Base-by-base conservation (phyloP, 64 coral and sea anemone species). In the Actinia tenebrosa region DNA sequence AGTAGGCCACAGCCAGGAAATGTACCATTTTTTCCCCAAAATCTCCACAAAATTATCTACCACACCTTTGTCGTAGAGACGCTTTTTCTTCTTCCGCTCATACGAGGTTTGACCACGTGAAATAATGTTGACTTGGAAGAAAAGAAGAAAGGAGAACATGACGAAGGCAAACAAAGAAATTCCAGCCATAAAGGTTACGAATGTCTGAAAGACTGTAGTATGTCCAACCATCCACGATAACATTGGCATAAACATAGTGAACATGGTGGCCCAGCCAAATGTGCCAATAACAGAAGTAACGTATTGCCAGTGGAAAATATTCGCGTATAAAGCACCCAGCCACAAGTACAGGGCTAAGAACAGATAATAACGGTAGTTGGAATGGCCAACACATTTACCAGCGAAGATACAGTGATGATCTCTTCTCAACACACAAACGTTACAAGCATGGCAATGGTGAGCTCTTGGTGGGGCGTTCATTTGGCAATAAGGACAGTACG, bases 341-440 rank as follows among this genome's bases (percentile, higher is more conserved):
- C 95, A 98, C 16, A 98, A 75, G 82, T 98, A 94, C 9, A 98
- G 18, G 43, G 88, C 95, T 26, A 98, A 53, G 53, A 91, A 98
- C 20, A 99, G 62, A 64, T 99, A 99, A 69, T 95, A 99, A 37
- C 97, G 93, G 90, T 99, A 99, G 68, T 99, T 99, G 20, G 85
- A 87, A 88, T 89, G 91, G 20, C 97, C 97, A 1, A 99, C 88
- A 75, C 97, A 99, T 56, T 86, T 94, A 0, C 97, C 97, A 60
- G 90, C 97, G 45, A 99, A 99, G 16, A 99, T n/a, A 80, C 97
- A 99, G 27, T 99, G 97, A 43, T 99, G 97, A 47, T 99, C 97
- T 59, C 97, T 85, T 78, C 91, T 95, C 77, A 99, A 60, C 1
- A 99, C 89, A 86, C 97, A 99, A 10, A 90, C 89, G 71, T 99